Percentiles rank a stretch among this genome's conserved stretches.
These are phyloP conservation scores for Pangasius krempfi DNA, from an alignment of 2,797 vertebrate genomes.

Conservation along the genomic window DNA sequence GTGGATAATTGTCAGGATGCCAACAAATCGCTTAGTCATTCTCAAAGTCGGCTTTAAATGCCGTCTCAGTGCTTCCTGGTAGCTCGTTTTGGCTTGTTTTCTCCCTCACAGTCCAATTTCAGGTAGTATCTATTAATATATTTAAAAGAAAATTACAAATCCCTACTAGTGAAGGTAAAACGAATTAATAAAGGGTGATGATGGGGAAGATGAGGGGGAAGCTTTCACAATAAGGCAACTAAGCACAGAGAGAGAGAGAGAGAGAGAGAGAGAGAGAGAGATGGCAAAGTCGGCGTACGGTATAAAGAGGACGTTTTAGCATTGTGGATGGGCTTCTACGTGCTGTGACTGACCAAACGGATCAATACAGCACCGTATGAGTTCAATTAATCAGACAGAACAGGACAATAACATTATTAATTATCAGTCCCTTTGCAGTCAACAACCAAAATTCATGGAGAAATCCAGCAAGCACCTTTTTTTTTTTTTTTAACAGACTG, in stretches of 20 bases:
- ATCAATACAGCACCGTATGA: constrained; percentile 46
- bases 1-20: neutral
- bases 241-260: constrained; percentile 28
- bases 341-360: constrained; percentile 42
- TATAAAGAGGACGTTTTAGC: constrained; percentile 9
- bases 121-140: constrained; percentile 25
- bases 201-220: constrained; percentile 5
- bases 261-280: constrained; percentile 16
- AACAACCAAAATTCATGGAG: constrained; percentile 53
- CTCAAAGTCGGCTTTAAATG: neutral
- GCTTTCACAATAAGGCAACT: constrained; percentile 55
- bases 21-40: neutral
- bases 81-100: neutral
- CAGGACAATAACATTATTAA: constrained; percentile 44
- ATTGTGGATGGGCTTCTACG: constrained; percentile 7
- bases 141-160: neutral
- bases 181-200: constrained; percentile 11
- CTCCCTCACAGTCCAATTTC: constrained; percentile 3
- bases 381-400: constrained; percentile 35
- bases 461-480: constrained; percentile 69
- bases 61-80: neutral
- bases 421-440: constrained; percentile 39
- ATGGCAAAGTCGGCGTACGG: neutral
- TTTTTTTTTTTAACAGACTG: constrained; percentile 66
- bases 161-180: constrained; percentile 6